These are phyloP conservation scores for Sarcophaga rosellei DNA, from an alignment of 2,888 invertebrate species.

Conservation along the genomic window DNA sequence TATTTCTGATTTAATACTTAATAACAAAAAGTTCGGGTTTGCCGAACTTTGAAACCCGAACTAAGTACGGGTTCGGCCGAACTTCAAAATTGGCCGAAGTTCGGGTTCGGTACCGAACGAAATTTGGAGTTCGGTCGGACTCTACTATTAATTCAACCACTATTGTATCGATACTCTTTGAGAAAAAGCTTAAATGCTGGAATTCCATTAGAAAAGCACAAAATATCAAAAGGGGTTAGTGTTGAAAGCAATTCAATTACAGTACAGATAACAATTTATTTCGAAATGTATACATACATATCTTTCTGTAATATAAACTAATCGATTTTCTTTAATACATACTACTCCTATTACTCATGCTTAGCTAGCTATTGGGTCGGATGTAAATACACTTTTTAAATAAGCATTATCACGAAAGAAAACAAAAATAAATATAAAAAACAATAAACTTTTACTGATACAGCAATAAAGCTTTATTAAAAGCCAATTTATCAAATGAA, in stretches of 20 bases:
- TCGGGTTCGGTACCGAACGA: no score
- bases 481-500: constrained; percentile 53
- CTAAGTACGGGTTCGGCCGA: no score
- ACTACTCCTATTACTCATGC: neutral
- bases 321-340: constrained; percentile 18
- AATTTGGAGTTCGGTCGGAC: no score
- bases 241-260: constrained; percentile 34
- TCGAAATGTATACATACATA: constrained; percentile 29
- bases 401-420: neutral
- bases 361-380: constrained; percentile 4
- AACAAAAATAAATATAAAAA: neutral
- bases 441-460: constrained; percentile 23
- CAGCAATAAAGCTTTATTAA: constrained; percentile 50
- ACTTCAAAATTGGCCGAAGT: no score
- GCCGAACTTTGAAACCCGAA: no score
- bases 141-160: no score
- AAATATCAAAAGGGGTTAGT: constrained; percentile 4
- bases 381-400: constrained; percentile 5
- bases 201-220: no score
- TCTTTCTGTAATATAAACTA: neutral
- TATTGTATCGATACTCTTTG: no score
- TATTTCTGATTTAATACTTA: no score
- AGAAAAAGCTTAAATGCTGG: no score
- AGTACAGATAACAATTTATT: constrained; percentile 18
- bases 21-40: no score